Evolutionary conservation across 2,888 invertebrate species (phyloP).

Genomic region (Trichopria drosophilae): DNA sequence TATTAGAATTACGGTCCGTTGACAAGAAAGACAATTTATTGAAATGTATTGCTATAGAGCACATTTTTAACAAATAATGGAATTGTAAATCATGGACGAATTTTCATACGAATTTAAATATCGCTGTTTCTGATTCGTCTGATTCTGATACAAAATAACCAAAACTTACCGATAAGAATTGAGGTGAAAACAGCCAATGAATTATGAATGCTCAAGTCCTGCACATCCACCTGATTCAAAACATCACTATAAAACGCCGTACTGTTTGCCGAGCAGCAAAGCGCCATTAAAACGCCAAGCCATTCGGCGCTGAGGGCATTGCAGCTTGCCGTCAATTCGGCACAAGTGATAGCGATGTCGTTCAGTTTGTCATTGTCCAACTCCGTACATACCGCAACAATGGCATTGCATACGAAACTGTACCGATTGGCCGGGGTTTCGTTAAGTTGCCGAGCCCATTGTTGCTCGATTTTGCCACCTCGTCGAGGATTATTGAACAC

Average conservation of each 20-base stretch:
- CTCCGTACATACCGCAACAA: slow-evolving; percentile 88
- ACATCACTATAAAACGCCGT: slow-evolving; percentile 88
- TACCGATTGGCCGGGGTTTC: slow-evolving; percentile 89
- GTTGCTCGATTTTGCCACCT: slow-evolving; percentile 78
- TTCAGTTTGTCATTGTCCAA: slow-evolving; percentile 88
- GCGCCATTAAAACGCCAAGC: slow-evolving; percentile 89
- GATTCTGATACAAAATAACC: too few species aligned
- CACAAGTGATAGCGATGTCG: slow-evolving; percentile 93
- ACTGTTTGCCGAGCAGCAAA: slow-evolving; percentile 83
- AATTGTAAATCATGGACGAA: too few species aligned
- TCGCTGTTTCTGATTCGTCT: too few species aligned
- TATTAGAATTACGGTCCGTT: too few species aligned
- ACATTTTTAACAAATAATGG: too few species aligned
- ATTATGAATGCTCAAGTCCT: slow-evolving; percentile 90
- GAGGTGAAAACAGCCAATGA: slow-evolving; percentile 93
- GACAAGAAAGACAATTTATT: too few species aligned
- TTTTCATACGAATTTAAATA: too few species aligned
- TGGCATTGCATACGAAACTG: slow-evolving; percentile 96
- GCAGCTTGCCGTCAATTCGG: slow-evolving; percentile 95
- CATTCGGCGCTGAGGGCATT: slow-evolving; percentile 92
- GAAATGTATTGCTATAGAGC: too few species aligned
- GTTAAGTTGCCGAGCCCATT: slow-evolving; percentile 82
- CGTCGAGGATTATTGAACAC: slow-evolving; percentile 83
- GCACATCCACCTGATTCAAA: slow-evolving; percentile 84
- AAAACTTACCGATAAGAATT: slow-evolving; percentile 72